Evolutionary conservation across 2,113 vertebrate genomes (phyloP).

Genomic region (Accipiter cooperii): DNA sequence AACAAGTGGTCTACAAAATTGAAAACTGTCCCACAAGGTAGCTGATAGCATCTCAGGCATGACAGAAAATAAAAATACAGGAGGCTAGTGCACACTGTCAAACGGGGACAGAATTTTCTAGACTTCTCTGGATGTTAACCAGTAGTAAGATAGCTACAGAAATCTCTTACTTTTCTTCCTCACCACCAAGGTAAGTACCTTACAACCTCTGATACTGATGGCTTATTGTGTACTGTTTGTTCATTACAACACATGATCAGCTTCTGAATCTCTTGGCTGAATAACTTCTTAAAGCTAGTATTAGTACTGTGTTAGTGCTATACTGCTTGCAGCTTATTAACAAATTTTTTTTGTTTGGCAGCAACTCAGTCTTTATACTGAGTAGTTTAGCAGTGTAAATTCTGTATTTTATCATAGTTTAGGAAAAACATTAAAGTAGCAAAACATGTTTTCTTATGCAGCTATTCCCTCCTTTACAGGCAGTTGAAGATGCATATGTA

Average conservation of each 20-base stretch:
- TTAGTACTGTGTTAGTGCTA: not conserved
- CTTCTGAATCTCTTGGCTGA: not conserved
- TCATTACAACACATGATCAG: not conserved
- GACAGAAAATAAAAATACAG: not conserved
- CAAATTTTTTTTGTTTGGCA: not conserved
- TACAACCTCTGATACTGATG: not conserved
- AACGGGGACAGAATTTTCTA: not conserved
- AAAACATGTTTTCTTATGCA: not conserved
- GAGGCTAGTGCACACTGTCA: not conserved
- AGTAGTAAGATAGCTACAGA: not conserved
- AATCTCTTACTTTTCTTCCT: not conserved
- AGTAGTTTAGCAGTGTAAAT: not conserved
- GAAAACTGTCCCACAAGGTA: not conserved
- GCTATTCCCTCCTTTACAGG: slow-evolving; percentile 69
- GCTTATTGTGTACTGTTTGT: not conserved
- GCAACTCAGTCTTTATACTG: not conserved
- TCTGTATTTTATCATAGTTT: not conserved
- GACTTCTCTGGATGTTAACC: not conserved
- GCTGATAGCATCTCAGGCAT: not conserved
- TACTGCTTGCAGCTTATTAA: not conserved
- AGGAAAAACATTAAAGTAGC: not conserved
- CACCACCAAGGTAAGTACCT: not conserved
- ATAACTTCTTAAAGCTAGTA: not conserved
- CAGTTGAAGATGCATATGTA: slow-evolving; percentile 97
- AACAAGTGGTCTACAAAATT: not conserved